These are phyloP conservation scores for Pachymerium ferrugineum DNA, from an alignment of 2,888 invertebrate species.

Conservation along the genomic window DNA sequence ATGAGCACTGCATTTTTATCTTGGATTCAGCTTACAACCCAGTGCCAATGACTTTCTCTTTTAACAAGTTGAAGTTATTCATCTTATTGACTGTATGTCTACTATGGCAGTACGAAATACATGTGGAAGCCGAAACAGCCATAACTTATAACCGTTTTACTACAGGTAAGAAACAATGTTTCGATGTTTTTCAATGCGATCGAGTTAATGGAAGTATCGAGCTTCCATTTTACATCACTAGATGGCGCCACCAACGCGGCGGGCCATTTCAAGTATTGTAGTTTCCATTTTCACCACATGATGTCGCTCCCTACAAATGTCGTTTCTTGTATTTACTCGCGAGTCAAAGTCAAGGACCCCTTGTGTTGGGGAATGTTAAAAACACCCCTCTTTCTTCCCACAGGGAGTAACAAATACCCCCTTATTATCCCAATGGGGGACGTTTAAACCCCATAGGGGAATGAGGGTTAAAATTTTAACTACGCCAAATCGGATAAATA, in stretches of 20 bases:
- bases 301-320: background rate
- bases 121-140: too few species aligned
- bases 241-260: background rate
- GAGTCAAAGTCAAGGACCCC: background rate
- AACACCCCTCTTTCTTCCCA: background rate
- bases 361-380: background rate
- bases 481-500: background rate
- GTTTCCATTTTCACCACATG: background rate
- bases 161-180: too few species aligned
- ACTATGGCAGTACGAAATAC: too few species aligned
- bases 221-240: background rate
- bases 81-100: too few species aligned
- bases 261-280: too few species aligned
- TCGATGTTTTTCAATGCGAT: too few species aligned
- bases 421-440: background rate
- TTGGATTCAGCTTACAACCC: too few species aligned
- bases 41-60: too few species aligned
- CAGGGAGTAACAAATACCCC: background rate
- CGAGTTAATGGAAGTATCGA: too few species aligned
- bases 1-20: too few species aligned
- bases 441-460: background rate
- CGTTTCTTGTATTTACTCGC: background rate
- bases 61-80: too few species aligned
- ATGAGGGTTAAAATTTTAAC: background rate
- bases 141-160: too few species aligned